These are phyloP conservation scores for Serilophus lunatus DNA, from an alignment of 2,113 vertebrate genomes.

Conservation along the genomic window DNA sequence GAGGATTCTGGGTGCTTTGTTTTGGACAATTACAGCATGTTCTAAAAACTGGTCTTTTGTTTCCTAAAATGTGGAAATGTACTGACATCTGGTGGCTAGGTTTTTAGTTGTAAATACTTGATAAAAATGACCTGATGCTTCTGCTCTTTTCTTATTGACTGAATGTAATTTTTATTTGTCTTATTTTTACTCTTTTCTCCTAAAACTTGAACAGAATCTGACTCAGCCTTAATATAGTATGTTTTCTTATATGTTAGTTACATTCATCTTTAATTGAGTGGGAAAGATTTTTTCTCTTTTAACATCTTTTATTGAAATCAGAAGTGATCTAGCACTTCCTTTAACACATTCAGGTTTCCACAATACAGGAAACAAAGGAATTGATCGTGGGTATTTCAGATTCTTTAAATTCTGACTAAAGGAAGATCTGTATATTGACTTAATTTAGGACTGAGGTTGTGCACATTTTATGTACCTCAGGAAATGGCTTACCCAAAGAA, in stretches of 20 bases:
- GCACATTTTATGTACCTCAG: background rate
- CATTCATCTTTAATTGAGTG: background rate
- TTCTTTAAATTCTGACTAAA: background rate
- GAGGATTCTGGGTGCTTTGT: background rate
- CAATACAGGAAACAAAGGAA: background rate
- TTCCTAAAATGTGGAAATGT: background rate
- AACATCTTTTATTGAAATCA: background rate
- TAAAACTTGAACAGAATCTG: background rate
- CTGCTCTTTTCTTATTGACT: background rate
- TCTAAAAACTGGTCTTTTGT: background rate
- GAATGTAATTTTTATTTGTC: background rate
- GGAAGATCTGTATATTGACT: background rate
- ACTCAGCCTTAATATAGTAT: background rate
- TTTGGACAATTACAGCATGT: accelerated
- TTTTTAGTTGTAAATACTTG: background rate
- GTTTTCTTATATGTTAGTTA: background rate
- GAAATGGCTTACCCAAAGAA: background rate
- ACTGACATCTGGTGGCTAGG: slow-evolving; percentile 66
- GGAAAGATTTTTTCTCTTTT: background rate
- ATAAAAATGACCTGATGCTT: background rate
- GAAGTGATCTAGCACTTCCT: background rate
- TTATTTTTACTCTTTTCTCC: background rate
- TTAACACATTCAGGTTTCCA: background rate
- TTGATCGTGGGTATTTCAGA: accelerated
- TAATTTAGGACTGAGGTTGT: background rate